Base-by-base conservation (phyloP, 2,888 invertebrate species). In the Trissolcus brochymenae region DNA sequence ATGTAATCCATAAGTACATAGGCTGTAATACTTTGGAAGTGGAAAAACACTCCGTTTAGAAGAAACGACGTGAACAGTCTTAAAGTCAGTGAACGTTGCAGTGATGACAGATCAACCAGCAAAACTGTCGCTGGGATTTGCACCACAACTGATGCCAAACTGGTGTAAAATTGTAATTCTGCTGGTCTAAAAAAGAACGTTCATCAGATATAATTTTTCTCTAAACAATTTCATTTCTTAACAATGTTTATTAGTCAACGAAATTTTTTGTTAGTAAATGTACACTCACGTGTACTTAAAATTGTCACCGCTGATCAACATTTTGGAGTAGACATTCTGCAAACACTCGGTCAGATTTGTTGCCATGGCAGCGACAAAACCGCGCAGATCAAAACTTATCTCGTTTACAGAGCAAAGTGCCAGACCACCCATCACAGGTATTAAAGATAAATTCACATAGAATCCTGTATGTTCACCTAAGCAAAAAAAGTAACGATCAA, bases 301-400 rank as follows among this genome's bases (percentile, higher is more conserved):
- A 85, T 93, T 92, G 84, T 94, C 94, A 57, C 93, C 93, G 86
- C 94, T 94, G 77, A 94, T 93, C 55, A 94, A 90, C 92, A 94
- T 93, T 89, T 95, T 95, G 1, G 94, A 94, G 88, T 94, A 94
- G 56, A 95, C 94, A 90, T 94, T 94, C 87, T 95, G 95, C 85
- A 94, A 90, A 90, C 94, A 95, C 89, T 95, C 95, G 16, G 94
- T 94, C 64, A 95, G 88, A 89, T 95, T 95, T n/a, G 95, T 94
- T 17, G 93, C 92, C 90, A 95, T 91, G 4, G 95, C 94, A 19
- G 94, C 94, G 40, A 93, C 85, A 86, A 95, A 94, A 43, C 95
- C 95, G 78, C 91, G 90, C 21, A 93, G 87, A 87, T 94, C 93
- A 87, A 94, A 95, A 87, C 94, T 94, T 51, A 94, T 90, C 90